Conservation (phyloP, 2,113 vertebrate genomes). For the Spheniscus mendiculus region DNA sequence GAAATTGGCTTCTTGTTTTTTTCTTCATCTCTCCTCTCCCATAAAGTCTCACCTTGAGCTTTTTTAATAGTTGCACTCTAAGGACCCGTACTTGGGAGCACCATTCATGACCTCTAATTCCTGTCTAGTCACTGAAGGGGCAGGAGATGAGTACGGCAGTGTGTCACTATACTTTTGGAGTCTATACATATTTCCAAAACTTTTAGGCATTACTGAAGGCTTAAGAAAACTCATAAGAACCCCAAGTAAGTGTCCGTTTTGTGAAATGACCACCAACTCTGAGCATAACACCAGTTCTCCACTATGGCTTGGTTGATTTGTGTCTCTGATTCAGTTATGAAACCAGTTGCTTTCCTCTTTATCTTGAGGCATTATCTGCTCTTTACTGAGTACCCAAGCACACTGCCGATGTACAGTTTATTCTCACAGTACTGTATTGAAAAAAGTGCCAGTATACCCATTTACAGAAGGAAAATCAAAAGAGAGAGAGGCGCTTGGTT, state of each 20-base stretch:
- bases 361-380: background rate
- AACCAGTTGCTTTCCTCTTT: background rate
- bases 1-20: background rate
- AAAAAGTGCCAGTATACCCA: background rate
- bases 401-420: fast-evolving
- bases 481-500: background rate
- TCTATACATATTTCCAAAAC: background rate
- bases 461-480: background rate
- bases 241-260: background rate
- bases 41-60: background rate
- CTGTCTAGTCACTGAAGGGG: background rate
- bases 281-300: background rate
- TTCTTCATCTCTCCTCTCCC: background rate
- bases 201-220: background rate
- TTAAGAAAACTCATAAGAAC: background rate
- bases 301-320: background rate
- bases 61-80: background rate
- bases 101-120: background rate
- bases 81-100: background rate
- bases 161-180: background rate
- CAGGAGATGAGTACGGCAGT: background rate
- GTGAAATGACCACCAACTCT: background rate
- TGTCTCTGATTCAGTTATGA: background rate
- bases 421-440: background rate
- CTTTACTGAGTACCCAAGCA: background rate